Evolutionary conservation across 2,113 vertebrate genomes (phyloP), one percentile per base, ranked within the genome.

Genomic region (Nematolebias whitei): DNA sequence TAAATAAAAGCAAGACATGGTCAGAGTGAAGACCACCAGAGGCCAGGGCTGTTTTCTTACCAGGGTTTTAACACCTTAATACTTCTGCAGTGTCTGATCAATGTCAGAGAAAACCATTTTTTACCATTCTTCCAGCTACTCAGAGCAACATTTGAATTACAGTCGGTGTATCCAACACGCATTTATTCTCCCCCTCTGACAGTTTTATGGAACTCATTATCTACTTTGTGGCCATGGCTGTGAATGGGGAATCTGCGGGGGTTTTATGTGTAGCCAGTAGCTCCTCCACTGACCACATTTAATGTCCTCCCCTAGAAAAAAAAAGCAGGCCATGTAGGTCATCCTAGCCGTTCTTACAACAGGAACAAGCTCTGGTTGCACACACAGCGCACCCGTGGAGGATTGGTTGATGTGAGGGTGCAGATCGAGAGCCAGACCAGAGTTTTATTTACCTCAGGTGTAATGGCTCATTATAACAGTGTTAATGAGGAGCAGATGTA

Each of bases 171-270:
- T 94, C 93, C 91, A 90, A 94, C 95, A 91, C 93, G 91, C 95
- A 95, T 97, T 95, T 94, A 96, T 98, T 95, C 95, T 96, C 94
- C 92, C 93, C 63, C 74, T 94, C 80, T 95, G 96, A 98, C 95
- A 80, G 95, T 93, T 98, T 99, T 98, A 98, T 95, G 95, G 92
- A 95, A 94, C 95, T 98, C 96, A 98, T 98, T 98, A 97, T 97
- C 96, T 95, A 94, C 95, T 94, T 95, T 96, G 96, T 95, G 95
- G 93, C 93, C 91, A 90, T 93, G 92, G 94, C 95, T 93, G 93
- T 96, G 93, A 92, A 94, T 92, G 93, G n/a, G 93, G 92, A 89
- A 91, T 67, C 89, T 93, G 92, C 87, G 83, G 91, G 93, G 93
- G 93, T 94, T 95, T 95, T 92, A 92, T 92, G 92, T 90, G 91